phyloP scores from a whole-genome alignment of 2,113 vertebrate species.

The Myiagra hebetior region DNA sequence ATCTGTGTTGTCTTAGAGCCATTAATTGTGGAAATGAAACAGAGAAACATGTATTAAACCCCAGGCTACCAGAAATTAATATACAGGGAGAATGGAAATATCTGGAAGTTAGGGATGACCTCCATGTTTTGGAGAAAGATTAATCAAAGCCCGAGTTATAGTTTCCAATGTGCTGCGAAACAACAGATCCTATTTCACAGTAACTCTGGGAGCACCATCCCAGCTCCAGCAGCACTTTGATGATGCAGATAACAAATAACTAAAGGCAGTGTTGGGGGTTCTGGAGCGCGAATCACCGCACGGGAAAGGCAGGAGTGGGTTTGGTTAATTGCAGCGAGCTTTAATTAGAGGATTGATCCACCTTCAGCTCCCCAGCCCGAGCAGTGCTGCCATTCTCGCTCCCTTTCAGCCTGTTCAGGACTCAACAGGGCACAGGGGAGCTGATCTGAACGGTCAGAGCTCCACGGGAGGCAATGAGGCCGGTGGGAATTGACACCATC shows the following conservation, averaged over 20 bases:
- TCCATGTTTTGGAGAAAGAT: neutral
- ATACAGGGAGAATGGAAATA: neutral
- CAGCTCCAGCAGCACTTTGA: neutral
- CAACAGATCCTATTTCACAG: constrained; percentile 16
- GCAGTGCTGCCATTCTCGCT: neutral
- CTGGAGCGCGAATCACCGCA: neutral
- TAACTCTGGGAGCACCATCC: neutral
- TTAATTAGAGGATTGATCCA: neutral
- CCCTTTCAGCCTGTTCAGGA: neutral
- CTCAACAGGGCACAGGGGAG: neutral
- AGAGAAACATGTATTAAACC: constrained; percentile 5
- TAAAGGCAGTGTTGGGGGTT: rapidly evolving
- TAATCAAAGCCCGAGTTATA: constrained; percentile 2
- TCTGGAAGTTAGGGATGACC: constrained; percentile 34
- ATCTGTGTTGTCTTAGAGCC: constrained; percentile 55
- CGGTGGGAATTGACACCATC: neutral
- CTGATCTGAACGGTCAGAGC: neutral
- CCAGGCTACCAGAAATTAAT: constrained; percentile 34
- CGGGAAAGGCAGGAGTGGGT: neutral
- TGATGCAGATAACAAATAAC: neutral
- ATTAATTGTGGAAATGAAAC: constrained; percentile 63
- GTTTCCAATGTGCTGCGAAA: constrained; percentile 23
- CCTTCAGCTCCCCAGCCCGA: neutral
- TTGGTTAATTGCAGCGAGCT: neutral
- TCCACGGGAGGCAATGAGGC: neutral